Evolutionary conservation across 37 sponge, comb jelly and placozoan genomes (phyloP), one percentile per base, ranked within the genome.

Genomic region (Eunapius fragilis): DNA sequence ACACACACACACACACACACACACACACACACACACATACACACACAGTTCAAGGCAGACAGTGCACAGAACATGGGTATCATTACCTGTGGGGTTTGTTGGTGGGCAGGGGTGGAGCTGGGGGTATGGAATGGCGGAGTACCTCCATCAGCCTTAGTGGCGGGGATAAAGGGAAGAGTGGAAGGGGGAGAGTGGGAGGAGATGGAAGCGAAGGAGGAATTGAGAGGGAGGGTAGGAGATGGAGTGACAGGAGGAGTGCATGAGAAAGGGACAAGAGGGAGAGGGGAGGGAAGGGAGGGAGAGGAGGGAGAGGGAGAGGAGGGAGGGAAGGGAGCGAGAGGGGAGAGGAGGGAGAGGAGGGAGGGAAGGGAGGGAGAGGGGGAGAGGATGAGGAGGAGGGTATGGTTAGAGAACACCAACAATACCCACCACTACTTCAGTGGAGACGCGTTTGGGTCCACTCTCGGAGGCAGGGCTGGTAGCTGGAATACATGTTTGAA

Each of bases 1-100:
- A 79, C 58, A 45, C 79, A 79, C 58, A 45, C 79, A 79, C 79
- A 31, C 58, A 45, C 48, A 47, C 58, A 79, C 79, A 79, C 58
- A 45, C 58, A 79, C 79, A 79, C 79, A 79, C 79, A 79, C 79
- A 79, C 79, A 79, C 79, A 79, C 79, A 79, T 67, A 45, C 58
- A 45, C 48, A 47, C 58, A 79, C 79, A 37, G 4, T 6, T 26
- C 2, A 5, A 31, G 6, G 7, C 79, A n/a, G 67, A 79, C 47
- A 45, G 9, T 9, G 9, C 32, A 25, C 26, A 45, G n/a, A 12
- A 24, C 24, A 23, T 11, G 3, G 10, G 30, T 3, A 9, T 24
- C 76, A 31, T 74, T 31, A 35, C 75, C 9, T 45, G 47, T 9
- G 9, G 9, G 47, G 47, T 1, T 58, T 58, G 58, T 58, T 58